Evolutionary conservation across 2,797 vertebrate species (phyloP), one percentile per base, ranked within the genome.

Genomic region (Gadopsis marmoratus): DNA sequence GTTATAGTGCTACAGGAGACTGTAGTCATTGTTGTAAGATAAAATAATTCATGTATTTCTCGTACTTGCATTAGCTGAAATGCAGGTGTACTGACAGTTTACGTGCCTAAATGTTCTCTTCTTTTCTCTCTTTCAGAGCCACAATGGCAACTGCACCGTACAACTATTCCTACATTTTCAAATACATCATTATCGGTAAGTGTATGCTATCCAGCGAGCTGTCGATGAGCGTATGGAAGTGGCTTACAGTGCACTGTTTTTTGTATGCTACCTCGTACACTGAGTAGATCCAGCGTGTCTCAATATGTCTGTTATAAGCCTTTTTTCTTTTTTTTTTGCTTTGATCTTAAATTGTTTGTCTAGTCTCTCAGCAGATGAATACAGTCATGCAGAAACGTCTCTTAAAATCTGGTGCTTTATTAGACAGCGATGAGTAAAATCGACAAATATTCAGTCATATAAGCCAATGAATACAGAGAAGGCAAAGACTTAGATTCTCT

Each of bases 81-180:
- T 26, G 26, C 26, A 39, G 10, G 9, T 7, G 10, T 9, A 9
- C 3, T 74, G 39, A 68, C 31, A 1, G 0, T 56, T 54, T 55
- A 33, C 9, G 3, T 68, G 11, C 13, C 41, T 79, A 23, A 88
- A 66, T 2, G 0, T 45, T 5, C 31, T 4, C 17, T 7, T 62
- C 6, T 88, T 81, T 79, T 83, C 19, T 91, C n/a, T 84, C 33
- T 94, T 96, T 88, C 83, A 99, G 97, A 97, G 96, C 97, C 97
- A 97, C 93, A 79, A 99, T 99, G 97, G 97, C 98, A 94, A 98
- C 98, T 17, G 98, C 98, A 96, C 98, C 98, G 69, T 99, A 99
- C 97, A 99, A 99, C 96, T 99, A 99, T 90, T 99, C 98, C 86
- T 99, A 99, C 97, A 99, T 99, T 96, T 99, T 99, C 94, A 99